Conservation (phyloP, 2,113 vertebrate species). For the Myrmophylax atrothorax region DNA sequence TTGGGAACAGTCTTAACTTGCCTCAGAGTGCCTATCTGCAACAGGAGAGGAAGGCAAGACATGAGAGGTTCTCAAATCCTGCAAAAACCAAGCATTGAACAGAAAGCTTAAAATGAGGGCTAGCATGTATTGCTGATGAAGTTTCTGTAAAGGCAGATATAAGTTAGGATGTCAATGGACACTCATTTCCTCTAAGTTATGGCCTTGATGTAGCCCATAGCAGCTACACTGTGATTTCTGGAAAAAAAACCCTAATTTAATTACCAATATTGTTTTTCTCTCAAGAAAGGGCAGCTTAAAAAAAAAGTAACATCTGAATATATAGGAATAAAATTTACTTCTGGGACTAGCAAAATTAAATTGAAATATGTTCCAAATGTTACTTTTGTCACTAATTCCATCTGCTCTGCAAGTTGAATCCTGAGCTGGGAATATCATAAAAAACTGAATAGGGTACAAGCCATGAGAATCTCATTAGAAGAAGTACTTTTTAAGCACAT, state of each 20-base stretch:
- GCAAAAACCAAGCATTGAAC: not conserved
- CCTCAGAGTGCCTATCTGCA: not conserved
- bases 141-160: not conserved
- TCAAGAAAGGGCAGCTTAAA: not conserved
- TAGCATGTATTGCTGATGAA: not conserved
- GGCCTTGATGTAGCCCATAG: not conserved
- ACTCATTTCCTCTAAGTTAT: not conserved
- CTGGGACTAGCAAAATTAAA: constrained; percentile 24
- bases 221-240: not conserved
- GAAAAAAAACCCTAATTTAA: not conserved
- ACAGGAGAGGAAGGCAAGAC: not conserved
- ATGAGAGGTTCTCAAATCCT: not conserved
- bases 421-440: not conserved
- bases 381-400: not conserved
- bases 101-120: not conserved
- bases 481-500: not conserved
- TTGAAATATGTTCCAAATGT: constrained; percentile 32
- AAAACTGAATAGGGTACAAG: constrained; percentile 1
- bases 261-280: not conserved
- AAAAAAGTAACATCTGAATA: not conserved
- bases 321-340: constrained; percentile 29
- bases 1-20: not conserved
- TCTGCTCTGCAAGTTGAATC: constrained; percentile 43
- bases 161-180: not conserved
- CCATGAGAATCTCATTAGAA: constrained; percentile 1